Percentiles rank a stretch among this genome's conserved stretches.
phyloP scores from a whole-genome alignment of 2,888 invertebrate species.

The Deilephila elpenor region DNA sequence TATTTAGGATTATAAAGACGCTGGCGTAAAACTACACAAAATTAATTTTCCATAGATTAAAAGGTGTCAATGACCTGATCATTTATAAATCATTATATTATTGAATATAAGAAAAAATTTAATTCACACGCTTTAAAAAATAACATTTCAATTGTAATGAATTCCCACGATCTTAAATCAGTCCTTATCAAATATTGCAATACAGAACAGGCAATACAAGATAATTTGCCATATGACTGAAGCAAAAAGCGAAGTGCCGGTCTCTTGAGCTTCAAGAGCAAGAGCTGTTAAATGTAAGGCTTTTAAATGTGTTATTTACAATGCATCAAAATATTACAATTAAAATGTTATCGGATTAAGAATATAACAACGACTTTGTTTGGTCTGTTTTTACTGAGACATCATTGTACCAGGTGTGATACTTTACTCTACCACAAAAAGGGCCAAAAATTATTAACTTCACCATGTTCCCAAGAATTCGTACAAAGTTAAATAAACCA shows the following conservation, averaged over 20 bases:
- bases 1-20: too few relatives aligned
- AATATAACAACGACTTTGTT: too few relatives aligned
- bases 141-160: neutral
- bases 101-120: neutral
- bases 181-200: neutral
- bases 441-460: too few relatives aligned
- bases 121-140: neutral
- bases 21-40: neutral
- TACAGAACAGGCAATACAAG: neutral
- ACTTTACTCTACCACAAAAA: too few relatives aligned
- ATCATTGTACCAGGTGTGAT: too few relatives aligned
- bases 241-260: neutral
- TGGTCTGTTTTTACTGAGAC: too few relatives aligned
- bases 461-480: too few relatives aligned
- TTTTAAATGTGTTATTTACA: neutral
- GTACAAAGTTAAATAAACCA: neutral
- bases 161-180: slow-evolving; percentile 2
- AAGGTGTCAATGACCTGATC: neutral
- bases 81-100: neutral
- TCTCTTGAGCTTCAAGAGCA: neutral
- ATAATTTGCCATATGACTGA: neutral
- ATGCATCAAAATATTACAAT: too few relatives aligned
- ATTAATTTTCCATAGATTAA: neutral
- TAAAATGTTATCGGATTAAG: too few relatives aligned
- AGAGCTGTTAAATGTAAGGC: neutral